phyloP scores from a whole-genome alignment of 2,888 invertebrate genomes.

The Habroteleia sp. region DNA sequence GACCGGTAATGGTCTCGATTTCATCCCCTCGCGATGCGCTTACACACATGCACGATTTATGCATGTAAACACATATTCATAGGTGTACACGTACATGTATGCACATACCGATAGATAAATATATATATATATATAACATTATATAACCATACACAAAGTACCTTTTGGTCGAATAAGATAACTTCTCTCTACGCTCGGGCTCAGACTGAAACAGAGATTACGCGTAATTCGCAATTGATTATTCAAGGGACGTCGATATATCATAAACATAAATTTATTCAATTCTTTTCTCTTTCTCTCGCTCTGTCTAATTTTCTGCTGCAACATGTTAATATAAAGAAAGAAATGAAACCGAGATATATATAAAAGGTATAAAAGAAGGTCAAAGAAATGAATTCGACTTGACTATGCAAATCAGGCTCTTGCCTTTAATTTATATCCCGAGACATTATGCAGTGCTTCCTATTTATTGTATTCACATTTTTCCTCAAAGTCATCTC shows the following conservation, averaged over 20 bases:
- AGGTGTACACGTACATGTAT: constrained; percentile 67
- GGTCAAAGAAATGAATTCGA: constrained; percentile 36
- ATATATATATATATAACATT: constrained; percentile 72
- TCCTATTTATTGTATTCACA: constrained; percentile 55
- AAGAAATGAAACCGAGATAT: not conserved
- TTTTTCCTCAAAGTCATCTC: constrained; percentile 59
- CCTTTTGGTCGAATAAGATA: constrained; percentile 81
- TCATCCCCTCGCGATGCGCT: constrained; percentile 65
- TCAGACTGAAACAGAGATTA: constrained; percentile 81
- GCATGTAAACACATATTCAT: constrained; percentile 67
- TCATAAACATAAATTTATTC: constrained; percentile 39
- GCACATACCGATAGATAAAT: constrained; percentile 69
- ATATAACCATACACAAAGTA: constrained; percentile 81
- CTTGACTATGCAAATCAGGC: constrained; percentile 44
- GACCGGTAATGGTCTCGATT: constrained; percentile 52
- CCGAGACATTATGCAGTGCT: constrained; percentile 42
- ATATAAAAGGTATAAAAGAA: constrained; percentile 21
- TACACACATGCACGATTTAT: constrained; percentile 65
- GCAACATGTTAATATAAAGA: constrained; percentile 35
- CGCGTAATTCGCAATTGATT: constrained; percentile 78
- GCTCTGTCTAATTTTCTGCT: constrained; percentile 13
- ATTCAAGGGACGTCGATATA: constrained; percentile 56
- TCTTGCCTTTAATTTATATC: constrained; percentile 45
- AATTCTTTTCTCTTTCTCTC: constrained; percentile 16
- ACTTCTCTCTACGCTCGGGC: constrained; percentile 81